Evolutionary conservation across 2,888 invertebrate genomes (phyloP).

Genomic region (Julus scanicus): DNA sequence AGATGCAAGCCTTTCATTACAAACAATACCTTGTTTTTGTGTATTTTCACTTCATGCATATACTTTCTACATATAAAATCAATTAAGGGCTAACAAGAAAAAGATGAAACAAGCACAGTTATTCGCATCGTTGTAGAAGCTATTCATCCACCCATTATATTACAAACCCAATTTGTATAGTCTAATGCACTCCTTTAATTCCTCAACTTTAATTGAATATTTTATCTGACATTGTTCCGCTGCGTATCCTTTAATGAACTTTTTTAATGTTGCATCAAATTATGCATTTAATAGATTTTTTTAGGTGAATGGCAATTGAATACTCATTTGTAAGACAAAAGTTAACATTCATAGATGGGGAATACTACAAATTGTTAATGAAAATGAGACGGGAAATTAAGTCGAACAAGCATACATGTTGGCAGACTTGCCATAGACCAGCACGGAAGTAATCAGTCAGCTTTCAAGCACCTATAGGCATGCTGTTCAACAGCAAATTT

Average conservation of each 20-base stretch:
- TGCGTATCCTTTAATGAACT: not conserved
- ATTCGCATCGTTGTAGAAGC: not conserved
- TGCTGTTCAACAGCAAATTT: not conserved
- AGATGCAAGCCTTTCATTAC: not conserved
- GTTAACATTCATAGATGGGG: constrained; percentile 35
- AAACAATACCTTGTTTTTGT: not conserved
- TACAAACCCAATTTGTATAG: not conserved
- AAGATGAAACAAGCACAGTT: not conserved
- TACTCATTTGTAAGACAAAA: constrained; percentile 39
- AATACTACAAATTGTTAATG: constrained; percentile 25
- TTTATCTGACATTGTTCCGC: constrained; percentile 5
- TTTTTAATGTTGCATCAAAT: not conserved
- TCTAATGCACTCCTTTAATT: not conserved
- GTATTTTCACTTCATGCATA: not conserved
- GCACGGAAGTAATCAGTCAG: constrained; percentile 30
- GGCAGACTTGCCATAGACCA: not conserved
- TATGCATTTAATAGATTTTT: constrained; percentile 9
- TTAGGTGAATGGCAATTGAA: constrained; percentile 36
- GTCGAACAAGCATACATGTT: not conserved
- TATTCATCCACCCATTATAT: not conserved
- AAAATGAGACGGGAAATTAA: constrained; percentile 40
- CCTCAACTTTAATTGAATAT: constrained; percentile 34
- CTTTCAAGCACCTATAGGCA: not conserved
- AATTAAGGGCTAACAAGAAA: constrained; percentile 9
- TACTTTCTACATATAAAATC: not conserved